Conservation (phyloP, 2,113 vertebrate genomes). For the Calcarius ornatus region DNA sequence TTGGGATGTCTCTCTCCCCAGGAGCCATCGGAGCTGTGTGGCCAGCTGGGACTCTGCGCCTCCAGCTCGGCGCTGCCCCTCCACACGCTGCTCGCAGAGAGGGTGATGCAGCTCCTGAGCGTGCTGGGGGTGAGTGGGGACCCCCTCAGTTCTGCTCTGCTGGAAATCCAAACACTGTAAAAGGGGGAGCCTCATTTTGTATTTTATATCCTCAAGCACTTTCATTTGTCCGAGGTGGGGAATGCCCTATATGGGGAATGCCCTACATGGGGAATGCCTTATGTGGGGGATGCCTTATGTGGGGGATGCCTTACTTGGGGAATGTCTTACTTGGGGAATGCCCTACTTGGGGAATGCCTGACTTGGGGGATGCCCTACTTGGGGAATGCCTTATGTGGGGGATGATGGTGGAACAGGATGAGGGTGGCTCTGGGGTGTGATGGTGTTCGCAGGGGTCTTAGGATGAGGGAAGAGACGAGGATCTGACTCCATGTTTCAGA, state of each 20-base stretch:
- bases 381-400: rapidly evolving
- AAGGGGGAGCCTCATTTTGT: background rate
- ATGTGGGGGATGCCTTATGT: rapidly evolving
- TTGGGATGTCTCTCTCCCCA: background rate
- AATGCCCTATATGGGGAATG: rapidly evolving
- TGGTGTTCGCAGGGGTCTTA: too few species aligned
- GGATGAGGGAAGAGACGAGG: too few species aligned
- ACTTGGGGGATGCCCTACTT: too few species aligned
- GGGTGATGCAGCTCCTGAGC: constrained; percentile 36
- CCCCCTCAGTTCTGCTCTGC: rapidly evolving
- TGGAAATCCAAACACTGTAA: background rate
- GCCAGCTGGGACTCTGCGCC: constrained; percentile 77
- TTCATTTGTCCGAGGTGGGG: background rate
- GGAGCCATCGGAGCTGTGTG: constrained; percentile 81
- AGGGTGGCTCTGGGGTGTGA: background rate
- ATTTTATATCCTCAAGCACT: background rate
- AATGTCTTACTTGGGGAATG: too few species aligned
- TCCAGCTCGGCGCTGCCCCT: constrained; percentile 64
- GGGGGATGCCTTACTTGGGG: background rate
- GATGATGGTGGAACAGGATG: background rate
- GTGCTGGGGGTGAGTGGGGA: background rate
- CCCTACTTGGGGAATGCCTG: too few species aligned
- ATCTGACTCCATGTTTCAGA: too few species aligned
- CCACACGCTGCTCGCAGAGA: constrained; percentile 70
- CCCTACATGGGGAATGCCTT: too few species aligned